These are phyloP conservation scores for Clarias macrocephalus DNA, from an alignment of 2,113 vertebrate genomes.

Conservation along the genomic window DNA sequence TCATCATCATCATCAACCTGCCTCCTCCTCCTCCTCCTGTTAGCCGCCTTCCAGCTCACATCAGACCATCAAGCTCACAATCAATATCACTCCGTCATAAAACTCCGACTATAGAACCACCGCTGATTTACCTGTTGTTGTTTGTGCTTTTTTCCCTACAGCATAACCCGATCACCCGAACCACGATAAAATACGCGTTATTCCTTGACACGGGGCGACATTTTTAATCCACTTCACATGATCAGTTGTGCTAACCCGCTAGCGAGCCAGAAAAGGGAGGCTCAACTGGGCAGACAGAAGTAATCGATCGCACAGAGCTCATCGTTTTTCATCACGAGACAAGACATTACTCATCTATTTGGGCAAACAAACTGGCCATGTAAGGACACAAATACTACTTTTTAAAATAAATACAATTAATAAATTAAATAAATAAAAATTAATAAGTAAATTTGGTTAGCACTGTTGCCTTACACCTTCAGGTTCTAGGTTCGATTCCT, in stretches of 20 bases:
- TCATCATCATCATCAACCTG: background rate
- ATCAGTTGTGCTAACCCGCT: background rate
- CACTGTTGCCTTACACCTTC: too few relatives aligned
- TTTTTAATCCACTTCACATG: constrained; percentile 44
- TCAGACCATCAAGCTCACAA: background rate
- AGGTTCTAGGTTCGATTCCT: too few relatives aligned
- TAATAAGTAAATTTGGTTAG: too few relatives aligned
- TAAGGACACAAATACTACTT: background rate
- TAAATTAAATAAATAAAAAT: too few relatives aligned
- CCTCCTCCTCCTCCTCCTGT: background rate
- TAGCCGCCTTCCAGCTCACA: background rate
- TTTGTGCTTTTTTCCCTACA: constrained; percentile 3
- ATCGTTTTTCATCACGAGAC: constrained; percentile 22
- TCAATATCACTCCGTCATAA: too few relatives aligned
- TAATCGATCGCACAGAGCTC: constrained; percentile 19
- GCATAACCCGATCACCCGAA: background rate
- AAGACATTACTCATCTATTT: constrained; percentile 33
- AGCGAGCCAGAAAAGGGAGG: background rate
- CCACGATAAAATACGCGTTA: background rate
- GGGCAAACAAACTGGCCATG: background rate
- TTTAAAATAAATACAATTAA: background rate
- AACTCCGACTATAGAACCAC: background rate
- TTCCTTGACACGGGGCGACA: background rate
- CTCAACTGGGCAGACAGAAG: constrained; percentile 12
- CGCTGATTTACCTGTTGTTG: constrained; percentile 30